phyloP scores from a whole-genome alignment of 2,113 vertebrate genomes.

The Clarias gariepinus region DNA sequence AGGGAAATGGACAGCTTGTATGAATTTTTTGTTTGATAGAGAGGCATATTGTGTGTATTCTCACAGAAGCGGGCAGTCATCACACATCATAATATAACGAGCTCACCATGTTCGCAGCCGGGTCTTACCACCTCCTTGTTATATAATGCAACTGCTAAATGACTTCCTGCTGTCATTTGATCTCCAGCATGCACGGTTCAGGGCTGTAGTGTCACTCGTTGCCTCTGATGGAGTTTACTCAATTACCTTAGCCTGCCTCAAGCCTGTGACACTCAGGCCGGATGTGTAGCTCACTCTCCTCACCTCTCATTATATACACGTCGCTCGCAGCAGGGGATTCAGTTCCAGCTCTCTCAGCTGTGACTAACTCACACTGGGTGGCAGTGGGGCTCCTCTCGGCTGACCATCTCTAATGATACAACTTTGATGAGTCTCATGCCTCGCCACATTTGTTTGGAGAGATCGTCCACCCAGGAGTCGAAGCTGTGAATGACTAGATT shows the following conservation, averaged over 20 bases:
- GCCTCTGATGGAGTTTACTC: constrained; percentile 47
- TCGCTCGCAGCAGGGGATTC: constrained; percentile 44
- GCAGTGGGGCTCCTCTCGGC: constrained; percentile 34
- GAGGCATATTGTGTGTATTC: constrained; percentile 9
- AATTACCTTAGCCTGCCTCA: constrained; percentile 42
- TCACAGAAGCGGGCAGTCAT: constrained; percentile 31
- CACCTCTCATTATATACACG: constrained; percentile 50
- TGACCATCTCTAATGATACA: constrained; percentile 36
- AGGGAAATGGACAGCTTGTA: neutral
- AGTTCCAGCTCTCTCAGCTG: constrained; percentile 39
- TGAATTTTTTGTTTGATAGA: neutral
- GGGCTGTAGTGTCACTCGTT: constrained; percentile 40
- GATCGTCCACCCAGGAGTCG: neutral
- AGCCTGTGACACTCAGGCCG: constrained; percentile 17
- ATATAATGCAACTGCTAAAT: constrained; percentile 51
- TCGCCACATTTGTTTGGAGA: neutral
- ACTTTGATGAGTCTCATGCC: constrained; percentile 6
- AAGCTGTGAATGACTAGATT: constrained; percentile 21
- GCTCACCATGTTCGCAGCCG: constrained; percentile 32
- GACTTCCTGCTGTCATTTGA: constrained; percentile 53
- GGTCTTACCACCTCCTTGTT: constrained; percentile 29
- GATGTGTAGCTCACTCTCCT: constrained; percentile 31
- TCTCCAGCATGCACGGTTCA: constrained; percentile 47
- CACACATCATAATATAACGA: constrained; percentile 46
- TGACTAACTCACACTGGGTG: constrained; percentile 48